Conservation (phyloP, 2,888 invertebrate genomes). For the Agelastica alni region DNA sequence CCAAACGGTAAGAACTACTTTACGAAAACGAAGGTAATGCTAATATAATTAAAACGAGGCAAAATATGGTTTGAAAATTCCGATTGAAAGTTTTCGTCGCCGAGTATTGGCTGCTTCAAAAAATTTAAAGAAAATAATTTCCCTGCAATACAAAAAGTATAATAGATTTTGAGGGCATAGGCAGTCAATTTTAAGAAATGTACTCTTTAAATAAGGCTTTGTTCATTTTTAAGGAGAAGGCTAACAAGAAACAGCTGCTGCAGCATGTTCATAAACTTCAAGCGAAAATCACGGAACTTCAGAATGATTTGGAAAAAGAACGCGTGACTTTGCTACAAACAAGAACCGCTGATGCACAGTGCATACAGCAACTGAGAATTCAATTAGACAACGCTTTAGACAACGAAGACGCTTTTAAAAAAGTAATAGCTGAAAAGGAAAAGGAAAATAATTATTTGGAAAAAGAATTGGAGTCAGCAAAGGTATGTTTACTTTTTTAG, state of each 20-base stretch:
- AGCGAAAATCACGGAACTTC: conserved; percentile 47
- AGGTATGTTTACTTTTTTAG: conserved; percentile 24
- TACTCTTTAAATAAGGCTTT: background rate
- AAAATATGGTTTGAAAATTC: too few species aligned
- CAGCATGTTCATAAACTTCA: conserved; percentile 38
- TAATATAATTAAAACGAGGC: too few species aligned
- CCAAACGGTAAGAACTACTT: too few species aligned
- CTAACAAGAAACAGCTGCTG: conserved; percentile 37
- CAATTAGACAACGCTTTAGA: conserved; percentile 68
- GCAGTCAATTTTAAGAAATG: too few species aligned
- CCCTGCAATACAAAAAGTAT: too few species aligned
- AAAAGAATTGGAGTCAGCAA: conserved; percentile 44
- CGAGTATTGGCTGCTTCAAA: too few species aligned
- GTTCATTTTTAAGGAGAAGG: conserved; percentile 29
- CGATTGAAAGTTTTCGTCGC: too few species aligned
- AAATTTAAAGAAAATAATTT: too few species aligned
- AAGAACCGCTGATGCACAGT: conserved; percentile 68
- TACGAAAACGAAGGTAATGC: too few species aligned
- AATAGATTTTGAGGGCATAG: too few species aligned
- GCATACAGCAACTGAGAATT: conserved; percentile 68
- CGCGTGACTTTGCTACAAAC: conserved; percentile 61
- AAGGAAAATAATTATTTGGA: conserved; percentile 53
- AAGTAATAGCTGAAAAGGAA: conserved; percentile 62
- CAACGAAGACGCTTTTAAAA: conserved; percentile 67
- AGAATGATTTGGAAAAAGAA: conserved; percentile 64